Evolutionary conservation across 1,140 invertebrate genomes (phyloP), one percentile per base, ranked within the genome.

Genomic region (Bombyx mandarina): DNA sequence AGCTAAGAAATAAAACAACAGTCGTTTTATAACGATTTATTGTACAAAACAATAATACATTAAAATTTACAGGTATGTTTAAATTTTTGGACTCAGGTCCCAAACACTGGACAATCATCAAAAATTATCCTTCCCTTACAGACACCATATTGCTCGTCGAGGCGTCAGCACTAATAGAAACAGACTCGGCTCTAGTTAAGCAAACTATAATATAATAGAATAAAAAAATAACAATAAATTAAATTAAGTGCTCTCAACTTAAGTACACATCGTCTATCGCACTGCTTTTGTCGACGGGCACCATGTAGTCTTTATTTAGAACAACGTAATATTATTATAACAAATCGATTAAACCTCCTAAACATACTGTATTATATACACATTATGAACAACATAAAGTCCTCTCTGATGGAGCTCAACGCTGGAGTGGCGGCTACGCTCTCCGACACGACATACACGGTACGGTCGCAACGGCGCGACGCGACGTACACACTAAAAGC

Each of bases 41-140:
- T 89, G 82, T 88, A 88, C 86, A 89, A 88, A 89, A 89, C 88
- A 89, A 89, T 89, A 89, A 87, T 87, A 87, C 86, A 89, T 88
- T 89, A 88, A 88, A 88, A 89, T 88, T 84, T 89, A 89, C 88
- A 89, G 88, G 88, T 89, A 88, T 89, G 83, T 86, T 88, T 86
- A 82, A 81, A 83, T 82, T 83, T 86, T 80, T 80, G 84, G 86
- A 88, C 88, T 77, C 77, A 70, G 69, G 80, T 84, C 80, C 84
- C 84, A 86, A 82, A 85, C 77, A 79, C 80, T 82, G 84, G 84
- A 86, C 83, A 87, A 81, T 76, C 70, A 69, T 78, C 69, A 75
- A 73, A 51, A 57, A 61, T 65, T 82, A 83, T 77, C 79, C 83
- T 85, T 86, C 80, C 77, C 82, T 84, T 82, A 77, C 73, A 82